phyloP scores from a whole-genome alignment of 2,888 invertebrate species.

The Acleris cristana region DNA sequence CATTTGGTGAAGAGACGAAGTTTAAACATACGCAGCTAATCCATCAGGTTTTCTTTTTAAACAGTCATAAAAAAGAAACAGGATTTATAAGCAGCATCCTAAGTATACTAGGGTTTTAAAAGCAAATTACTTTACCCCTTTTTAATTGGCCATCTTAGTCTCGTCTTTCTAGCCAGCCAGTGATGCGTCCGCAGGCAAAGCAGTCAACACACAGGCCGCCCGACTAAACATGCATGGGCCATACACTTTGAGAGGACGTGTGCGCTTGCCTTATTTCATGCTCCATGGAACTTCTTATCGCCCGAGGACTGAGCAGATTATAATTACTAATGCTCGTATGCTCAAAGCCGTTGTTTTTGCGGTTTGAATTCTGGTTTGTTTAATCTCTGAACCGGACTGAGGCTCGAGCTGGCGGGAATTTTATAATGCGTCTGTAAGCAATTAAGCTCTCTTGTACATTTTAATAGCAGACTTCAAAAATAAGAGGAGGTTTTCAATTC shows the following conservation, averaged over 20 bases:
- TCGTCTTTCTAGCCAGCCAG: constrained; percentile 56
- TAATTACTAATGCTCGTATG: constrained; percentile 78
- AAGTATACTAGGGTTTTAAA: not conserved
- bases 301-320: constrained; percentile 75
- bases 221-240: constrained; percentile 71
- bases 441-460: constrained; percentile 15
- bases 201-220: constrained; percentile 60
- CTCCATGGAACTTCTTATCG: constrained; percentile 79
- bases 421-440: constrained; percentile 26
- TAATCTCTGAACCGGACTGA: constrained; percentile 36
- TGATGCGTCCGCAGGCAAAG: constrained; percentile 54
- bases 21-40: no score
- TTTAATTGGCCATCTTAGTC: constrained; percentile 34
- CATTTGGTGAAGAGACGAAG: no score
- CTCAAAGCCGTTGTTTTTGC: constrained; percentile 62
- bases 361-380: constrained; percentile 48
- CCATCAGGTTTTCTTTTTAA: no score
- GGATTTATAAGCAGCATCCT: not conserved
- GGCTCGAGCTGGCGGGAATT: constrained; percentile 31
- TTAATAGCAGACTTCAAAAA: not conserved
- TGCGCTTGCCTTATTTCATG: constrained; percentile 79
- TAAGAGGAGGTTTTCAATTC: no score
- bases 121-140: constrained; percentile 18
- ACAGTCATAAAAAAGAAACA: no score
- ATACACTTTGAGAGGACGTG: constrained; percentile 54